Evolutionary conservation across 2,888 invertebrate genomes (phyloP).

Genomic region (Drosophila birchii): DNA sequence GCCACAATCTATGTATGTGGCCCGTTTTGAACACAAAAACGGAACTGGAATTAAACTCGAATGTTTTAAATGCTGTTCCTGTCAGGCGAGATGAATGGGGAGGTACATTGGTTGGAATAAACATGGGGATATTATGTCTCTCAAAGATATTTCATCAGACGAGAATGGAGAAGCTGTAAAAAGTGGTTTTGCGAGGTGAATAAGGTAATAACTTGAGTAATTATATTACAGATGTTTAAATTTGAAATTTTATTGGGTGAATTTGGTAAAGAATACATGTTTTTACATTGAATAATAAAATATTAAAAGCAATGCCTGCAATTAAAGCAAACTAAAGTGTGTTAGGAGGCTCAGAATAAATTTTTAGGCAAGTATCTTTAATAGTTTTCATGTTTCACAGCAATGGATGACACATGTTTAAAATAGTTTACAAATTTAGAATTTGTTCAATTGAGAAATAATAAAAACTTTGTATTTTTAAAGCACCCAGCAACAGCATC

Average conservation of each 20-base stretch:
- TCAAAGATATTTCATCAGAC: constrained; percentile 1
- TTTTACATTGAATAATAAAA: not conserved
- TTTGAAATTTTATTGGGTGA: not conserved
- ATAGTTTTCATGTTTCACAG: not conserved
- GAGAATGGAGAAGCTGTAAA: not conserved
- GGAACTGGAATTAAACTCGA: constrained; percentile 41
- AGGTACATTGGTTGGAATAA: constrained; percentile 10
- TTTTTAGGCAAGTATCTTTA: not conserved
- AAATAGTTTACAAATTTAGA: not conserved
- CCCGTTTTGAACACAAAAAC: constrained; percentile 30
- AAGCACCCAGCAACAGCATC: not conserved
- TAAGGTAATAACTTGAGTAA: not conserved
- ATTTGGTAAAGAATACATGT: not conserved
- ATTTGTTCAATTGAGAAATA: not conserved
- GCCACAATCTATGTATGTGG: constrained; percentile 34
- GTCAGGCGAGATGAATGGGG: constrained; percentile 20
- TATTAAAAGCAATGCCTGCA: not conserved
- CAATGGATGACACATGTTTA: not conserved
- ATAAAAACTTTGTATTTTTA: not conserved
- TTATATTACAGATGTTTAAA: not conserved
- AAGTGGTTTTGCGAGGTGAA: not conserved
- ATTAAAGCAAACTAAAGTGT: too few relatives aligned
- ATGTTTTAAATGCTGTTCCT: constrained; percentile 19
- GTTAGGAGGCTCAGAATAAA: too few relatives aligned
- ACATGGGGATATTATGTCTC: not conserved